phyloP scores from a whole-genome alignment of 2,113 vertebrate species.

The Gavialis gangeticus region DNA sequence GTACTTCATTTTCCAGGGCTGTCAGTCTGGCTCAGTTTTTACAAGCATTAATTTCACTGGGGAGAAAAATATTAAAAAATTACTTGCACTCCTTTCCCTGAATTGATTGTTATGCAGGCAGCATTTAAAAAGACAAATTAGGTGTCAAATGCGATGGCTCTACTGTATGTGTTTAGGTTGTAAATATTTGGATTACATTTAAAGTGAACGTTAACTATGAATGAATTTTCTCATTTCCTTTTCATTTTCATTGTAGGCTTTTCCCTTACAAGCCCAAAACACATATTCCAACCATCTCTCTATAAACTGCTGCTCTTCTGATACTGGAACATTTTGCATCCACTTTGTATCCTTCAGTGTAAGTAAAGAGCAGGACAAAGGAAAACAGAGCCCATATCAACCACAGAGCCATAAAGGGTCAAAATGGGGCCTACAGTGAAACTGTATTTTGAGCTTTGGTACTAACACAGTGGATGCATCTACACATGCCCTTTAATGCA shows the following conservation, averaged over 20 bases:
- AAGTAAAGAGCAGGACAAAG: neutral
- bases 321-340: neutral
- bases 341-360: neutral
- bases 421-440: neutral
- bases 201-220: neutral
- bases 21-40: neutral
- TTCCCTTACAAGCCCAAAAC: neutral
- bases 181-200: neutral
- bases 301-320: neutral
- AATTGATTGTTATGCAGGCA: neutral
- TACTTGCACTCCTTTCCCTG: neutral
- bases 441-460: neutral
- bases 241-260: neutral
- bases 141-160: neutral
- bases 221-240: neutral
- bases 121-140: neutral
- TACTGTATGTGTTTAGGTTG: neutral
- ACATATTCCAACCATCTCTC: neutral
- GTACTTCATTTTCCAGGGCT: neutral
- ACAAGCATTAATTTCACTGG: neutral
- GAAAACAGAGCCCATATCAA: neutral
- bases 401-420: neutral
- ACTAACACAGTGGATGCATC: neutral
- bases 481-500: too few species aligned
- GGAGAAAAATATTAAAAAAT: neutral